Evolutionary conservation across 1,140 invertebrate genomes (phyloP).

Genomic region (Acromyrmex echinatior): DNA sequence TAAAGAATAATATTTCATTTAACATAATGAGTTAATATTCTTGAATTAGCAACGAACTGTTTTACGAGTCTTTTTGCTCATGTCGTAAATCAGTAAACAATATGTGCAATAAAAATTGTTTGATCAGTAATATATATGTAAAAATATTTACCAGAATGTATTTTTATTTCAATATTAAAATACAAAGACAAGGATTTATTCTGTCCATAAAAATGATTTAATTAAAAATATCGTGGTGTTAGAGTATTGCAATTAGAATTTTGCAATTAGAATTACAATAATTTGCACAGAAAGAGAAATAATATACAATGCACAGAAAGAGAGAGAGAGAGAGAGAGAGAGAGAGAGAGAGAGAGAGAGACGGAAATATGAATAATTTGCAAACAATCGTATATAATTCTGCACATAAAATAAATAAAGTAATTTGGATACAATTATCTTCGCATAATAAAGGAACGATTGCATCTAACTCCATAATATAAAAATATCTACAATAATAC

Average conservation of each 20-base stretch:
- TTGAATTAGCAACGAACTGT: not conserved
- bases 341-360: not conserved
- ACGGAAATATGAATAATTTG: not conserved
- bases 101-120: not conserved
- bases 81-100: not conserved
- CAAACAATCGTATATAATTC: conserved; percentile 10
- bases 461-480: not conserved
- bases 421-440: conserved; percentile 10
- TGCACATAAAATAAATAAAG: not conserved
- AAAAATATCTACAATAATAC: not conserved
- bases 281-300: not conserved
- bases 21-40: not conserved
- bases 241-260: not conserved
- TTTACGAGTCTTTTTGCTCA: not conserved
- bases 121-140: not conserved
- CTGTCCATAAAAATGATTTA: not conserved
- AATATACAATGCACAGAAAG: not conserved
- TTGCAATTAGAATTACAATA: not conserved
- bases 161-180: not conserved
- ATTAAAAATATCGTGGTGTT: not conserved
- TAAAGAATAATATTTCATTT: not conserved
- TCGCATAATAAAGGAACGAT: conserved; percentile 2
- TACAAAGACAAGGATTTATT: conserved; percentile 18
- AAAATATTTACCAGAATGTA: conserved; percentile 6
- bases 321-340: not conserved